Evolutionary conservation across 2,113 vertebrate genomes (phyloP).

Genomic region (human): GRCh38 chr7:110701001-110701500

Average conservation of each 20-base stretch:
- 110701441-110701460: too few relatives aligned
- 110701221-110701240: neutral
- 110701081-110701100: neutral
- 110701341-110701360: neutral
- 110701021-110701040: neutral
- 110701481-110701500: too few relatives aligned
- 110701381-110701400: neutral
- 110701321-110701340: neutral
- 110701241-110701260: neutral
- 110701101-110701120: neutral
- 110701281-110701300: neutral
- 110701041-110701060: neutral
- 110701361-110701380: neutral
- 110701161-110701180: neutral
- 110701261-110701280: neutral
- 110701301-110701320: neutral
- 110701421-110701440: too few relatives aligned
- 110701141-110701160: neutral
- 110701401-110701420: neutral
- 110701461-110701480: too few relatives aligned
- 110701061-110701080: neutral
- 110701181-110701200: neutral
- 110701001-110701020: neutral
- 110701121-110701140: neutral
- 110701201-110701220: neutral